A percentile compares a stretch with the other conserved stretches of the same genome.
phyloP scores from a whole-genome alignment of 1,140 invertebrate genomes.

The Lordiphosa stackelbergi region DNA sequence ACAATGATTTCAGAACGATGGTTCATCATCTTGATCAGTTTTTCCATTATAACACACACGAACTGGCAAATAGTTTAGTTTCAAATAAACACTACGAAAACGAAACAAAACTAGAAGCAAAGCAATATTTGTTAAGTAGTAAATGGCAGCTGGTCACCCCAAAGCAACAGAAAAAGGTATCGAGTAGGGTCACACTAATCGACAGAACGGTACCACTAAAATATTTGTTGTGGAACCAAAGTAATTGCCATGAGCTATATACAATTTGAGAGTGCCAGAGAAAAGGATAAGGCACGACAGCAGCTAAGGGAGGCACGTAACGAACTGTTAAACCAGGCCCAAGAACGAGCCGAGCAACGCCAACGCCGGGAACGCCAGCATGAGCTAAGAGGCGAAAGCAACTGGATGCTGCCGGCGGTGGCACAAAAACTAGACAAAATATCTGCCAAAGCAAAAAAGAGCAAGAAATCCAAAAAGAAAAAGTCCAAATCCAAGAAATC shows the following conservation, averaged over 20 bases:
- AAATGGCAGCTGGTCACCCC: too few relatives aligned
- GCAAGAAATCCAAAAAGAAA: slow-evolving; percentile 41
- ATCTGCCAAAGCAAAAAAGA: slow-evolving; percentile 21
- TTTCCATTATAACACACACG: slow-evolving; percentile 62
- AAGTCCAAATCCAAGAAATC: slow-evolving; percentile 52
- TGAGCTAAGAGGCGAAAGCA: slow-evolving; percentile 69
- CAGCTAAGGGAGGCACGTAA: slow-evolving; percentile 68
- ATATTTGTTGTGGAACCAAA: too few relatives aligned
- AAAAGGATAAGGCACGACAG: slow-evolving; percentile 74
- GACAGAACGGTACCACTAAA: too few relatives aligned
- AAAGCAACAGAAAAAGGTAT: too few relatives aligned
- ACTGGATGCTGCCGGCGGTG: slow-evolving; percentile 78
- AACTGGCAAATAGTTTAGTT: too few relatives aligned
- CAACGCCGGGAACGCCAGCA: slow-evolving; percentile 60
- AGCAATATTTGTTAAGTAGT: too few relatives aligned
- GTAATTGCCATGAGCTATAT: slow-evolving; percentile 66
- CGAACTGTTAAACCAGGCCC: slow-evolving; percentile 64
- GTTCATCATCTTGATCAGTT: slow-evolving; percentile 69
- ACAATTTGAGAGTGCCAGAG: slow-evolving; percentile 77
- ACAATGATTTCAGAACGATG: slow-evolving; percentile 85
- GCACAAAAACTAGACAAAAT: slow-evolving; percentile 57
- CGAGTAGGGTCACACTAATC: too few relatives aligned
- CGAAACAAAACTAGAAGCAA: too few relatives aligned
- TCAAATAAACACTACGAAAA: too few relatives aligned
- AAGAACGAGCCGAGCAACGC: slow-evolving; percentile 59